Evolutionary conservation across 2,797 vertebrate species (phyloP), one percentile per base, ranked within the genome.

Genomic region (Tapirus indicus): DNA sequence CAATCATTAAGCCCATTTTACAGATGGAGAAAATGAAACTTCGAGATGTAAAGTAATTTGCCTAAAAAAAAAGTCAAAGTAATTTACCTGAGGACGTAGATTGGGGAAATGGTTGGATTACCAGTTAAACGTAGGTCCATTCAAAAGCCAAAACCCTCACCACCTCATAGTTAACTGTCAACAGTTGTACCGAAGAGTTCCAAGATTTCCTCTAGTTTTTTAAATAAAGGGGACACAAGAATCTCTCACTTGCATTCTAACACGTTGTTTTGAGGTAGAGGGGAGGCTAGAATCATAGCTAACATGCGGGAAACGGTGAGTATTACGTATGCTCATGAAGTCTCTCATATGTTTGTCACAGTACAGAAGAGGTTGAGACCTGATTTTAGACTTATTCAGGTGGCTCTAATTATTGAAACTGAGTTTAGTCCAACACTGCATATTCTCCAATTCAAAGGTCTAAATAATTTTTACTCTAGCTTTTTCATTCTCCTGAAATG

Each of bases 401-500:
- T 18, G 38, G 58, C 38, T 85, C 44, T 75, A 68, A 54, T n/a
- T 75, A 75, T 47, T 60, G 32, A 84, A 85, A n/a, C 44, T 25
- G 41, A 95, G 44, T 77, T 72, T 71, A 79, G 23, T 52, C 18
- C 74, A 64, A 49, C 5, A 49, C 5, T 29, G 12, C 6, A 21
- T 35, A 25, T 64, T 92, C 52, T 77, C 16, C 47, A 62, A 66
- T 35, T 79, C 16, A 47, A 85, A 6, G 17, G 77, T 88, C 60
- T 97, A 69, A 68, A 64, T 58, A 27, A 38, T 58, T 49, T 56
- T 64, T 21, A 14, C 54, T 85, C 44, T 56, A 69, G 35, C 44
- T 52, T 85, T 82, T 84, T 68, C 60, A n/a, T 97, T 75, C 29
- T 91, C 60, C 68, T 94, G 56, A 87, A 74, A 56, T 29, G 11